Percentiles rank a stretch among this genome's conserved stretches.
Conservation (phyloP, 2,113 vertebrate species). For the Gymnocephalus cernua region DNA sequence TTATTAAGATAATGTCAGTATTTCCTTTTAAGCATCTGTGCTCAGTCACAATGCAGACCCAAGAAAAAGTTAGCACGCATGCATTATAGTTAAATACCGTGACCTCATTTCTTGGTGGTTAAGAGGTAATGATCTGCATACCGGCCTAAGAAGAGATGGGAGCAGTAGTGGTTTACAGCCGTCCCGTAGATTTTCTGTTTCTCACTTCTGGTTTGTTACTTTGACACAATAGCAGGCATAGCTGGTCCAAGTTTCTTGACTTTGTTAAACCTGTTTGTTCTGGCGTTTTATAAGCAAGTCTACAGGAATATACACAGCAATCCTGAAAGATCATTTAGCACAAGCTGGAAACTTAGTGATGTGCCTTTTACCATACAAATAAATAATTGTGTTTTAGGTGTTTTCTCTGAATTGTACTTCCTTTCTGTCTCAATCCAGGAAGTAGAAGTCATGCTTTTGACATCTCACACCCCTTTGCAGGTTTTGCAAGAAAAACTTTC, state of each 20-base stretch:
- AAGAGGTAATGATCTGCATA: constrained; percentile 5
- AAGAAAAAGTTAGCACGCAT: not conserved
- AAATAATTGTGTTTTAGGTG: not conserved
- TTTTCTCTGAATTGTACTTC: constrained; percentile 27
- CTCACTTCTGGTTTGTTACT: constrained; percentile 1
- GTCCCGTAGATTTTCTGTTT: not conserved
- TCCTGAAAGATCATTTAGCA: not conserved
- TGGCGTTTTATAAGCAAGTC: constrained; percentile 29
- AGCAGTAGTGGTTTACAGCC: not conserved
- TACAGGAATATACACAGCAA: constrained; percentile 16
- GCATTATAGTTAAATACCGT: constrained; percentile 7
- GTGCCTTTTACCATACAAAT: not conserved
- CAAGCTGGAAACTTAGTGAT: constrained; percentile 2
- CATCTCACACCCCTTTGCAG: constrained; percentile 8
- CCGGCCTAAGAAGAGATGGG: not conserved
- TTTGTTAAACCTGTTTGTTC: constrained; percentile 39
- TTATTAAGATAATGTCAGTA: constrained; percentile 1
- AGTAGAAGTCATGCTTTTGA: constrained; percentile 46
- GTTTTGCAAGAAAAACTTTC: constrained; percentile 49
- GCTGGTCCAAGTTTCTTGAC: not conserved
- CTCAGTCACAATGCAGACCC: constrained; percentile 8
- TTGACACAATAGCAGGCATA: constrained; percentile 2
- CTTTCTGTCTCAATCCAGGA: constrained; percentile 60
- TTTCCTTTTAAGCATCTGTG: not conserved
- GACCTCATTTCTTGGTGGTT: constrained; percentile 12